A percentile compares a stretch with the other conserved stretches of the same genome.
These are phyloP conservation scores for Podilymbus podiceps DNA, from an alignment of 2,113 vertebrate genomes.

Conservation along the genomic window DNA sequence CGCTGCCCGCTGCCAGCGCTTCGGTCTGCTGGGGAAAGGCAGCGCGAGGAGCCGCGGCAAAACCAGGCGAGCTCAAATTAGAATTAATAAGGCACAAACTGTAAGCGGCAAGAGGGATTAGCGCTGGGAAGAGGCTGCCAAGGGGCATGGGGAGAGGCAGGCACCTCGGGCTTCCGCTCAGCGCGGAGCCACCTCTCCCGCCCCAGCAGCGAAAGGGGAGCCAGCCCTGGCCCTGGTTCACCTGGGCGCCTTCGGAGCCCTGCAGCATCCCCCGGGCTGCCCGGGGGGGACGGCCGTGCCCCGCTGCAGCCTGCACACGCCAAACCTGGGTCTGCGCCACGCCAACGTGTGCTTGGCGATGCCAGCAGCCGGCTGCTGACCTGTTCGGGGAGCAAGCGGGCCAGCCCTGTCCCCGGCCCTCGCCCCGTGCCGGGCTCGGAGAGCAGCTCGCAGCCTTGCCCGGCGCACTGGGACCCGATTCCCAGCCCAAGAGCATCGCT, in stretches of 20 bases:
- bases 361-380: background rate
- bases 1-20: background rate
- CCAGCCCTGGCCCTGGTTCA: background rate
- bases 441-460: background rate
- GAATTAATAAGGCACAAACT: slow-evolving; percentile 22
- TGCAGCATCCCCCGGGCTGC: background rate
- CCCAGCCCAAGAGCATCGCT: background rate
- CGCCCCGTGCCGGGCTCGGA: background rate
- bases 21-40: background rate
- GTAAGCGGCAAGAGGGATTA: background rate
- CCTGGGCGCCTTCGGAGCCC: background rate
- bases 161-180: background rate
- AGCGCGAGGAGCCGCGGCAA: background rate
- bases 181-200: background rate
- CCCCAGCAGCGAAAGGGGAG: background rate
- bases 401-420: background rate
- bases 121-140: background rate
- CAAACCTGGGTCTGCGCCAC: background rate
- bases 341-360: fast-evolving
- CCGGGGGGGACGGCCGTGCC: fast-evolving
- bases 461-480: background rate
- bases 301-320: background rate
- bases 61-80: background rate
- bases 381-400: background rate
- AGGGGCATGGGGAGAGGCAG: background rate